Evolutionary conservation across 2,888 invertebrate genomes (phyloP).

Genomic region (Conus canariensis): DNA sequence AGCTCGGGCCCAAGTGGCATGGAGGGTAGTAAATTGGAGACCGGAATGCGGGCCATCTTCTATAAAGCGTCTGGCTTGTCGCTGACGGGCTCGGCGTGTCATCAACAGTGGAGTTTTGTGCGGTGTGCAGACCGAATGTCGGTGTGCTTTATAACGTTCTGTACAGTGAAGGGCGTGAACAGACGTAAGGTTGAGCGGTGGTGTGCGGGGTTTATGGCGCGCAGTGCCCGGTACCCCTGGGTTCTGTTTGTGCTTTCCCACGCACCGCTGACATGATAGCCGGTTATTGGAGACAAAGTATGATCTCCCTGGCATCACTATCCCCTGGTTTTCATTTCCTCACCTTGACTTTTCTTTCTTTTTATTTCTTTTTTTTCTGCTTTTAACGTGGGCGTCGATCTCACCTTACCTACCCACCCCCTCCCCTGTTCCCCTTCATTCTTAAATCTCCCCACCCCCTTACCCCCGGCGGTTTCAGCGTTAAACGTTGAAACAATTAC

Average conservation of each 20-base stretch:
- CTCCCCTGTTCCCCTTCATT: neutral
- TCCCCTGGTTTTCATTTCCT: neutral
- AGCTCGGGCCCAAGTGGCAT: neutral
- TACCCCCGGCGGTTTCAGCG: no score
- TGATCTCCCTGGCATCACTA: neutral
- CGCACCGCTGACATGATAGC: neutral
- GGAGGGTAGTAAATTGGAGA: neutral
- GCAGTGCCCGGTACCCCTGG: neutral
- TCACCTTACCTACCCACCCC: no score
- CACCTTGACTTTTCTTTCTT: neutral
- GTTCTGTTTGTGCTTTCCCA: neutral
- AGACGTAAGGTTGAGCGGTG: neutral
- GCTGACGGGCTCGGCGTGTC: neutral
- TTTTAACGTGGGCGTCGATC: neutral
- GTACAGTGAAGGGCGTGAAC: neutral
- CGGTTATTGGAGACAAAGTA: neutral
- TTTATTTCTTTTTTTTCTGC: neutral
- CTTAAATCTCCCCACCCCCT: no score
- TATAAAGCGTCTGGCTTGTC: constrained; percentile 1
- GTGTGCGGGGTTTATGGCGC: neutral
- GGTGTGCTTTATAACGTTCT: neutral
- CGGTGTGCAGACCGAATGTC: neutral
- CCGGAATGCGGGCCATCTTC: neutral
- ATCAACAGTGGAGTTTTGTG: neutral
- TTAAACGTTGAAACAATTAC: no score